These are phyloP conservation scores for Exaiptasia diaphana DNA, from an alignment of 64 coral and sea anemone species.

Conservation along the genomic window DNA sequence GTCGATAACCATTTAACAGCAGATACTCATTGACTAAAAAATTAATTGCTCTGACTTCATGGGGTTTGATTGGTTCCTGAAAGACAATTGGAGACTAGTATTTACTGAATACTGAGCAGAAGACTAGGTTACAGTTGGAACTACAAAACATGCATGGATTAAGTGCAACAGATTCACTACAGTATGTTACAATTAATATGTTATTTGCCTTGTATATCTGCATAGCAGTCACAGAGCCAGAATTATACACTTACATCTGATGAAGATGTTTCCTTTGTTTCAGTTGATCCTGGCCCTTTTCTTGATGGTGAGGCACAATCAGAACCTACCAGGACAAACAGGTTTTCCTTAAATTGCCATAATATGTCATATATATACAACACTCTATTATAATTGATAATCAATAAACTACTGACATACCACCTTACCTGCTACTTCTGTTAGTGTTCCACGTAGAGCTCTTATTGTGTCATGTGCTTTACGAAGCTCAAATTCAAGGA, in stretches of 20 bases:
- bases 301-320: slow-evolving; percentile 4
- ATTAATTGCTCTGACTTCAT: slow-evolving; percentile 90
- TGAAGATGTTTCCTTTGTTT: neutral
- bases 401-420: neutral
- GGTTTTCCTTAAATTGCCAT: neutral
- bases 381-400: neutral
- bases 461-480: slow-evolving; percentile 98
- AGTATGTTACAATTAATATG: too few relatives aligned
- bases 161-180: too few relatives aligned
- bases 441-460: slow-evolving; percentile 83
- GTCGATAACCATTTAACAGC: slow-evolving; percentile 76
- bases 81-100: neutral
- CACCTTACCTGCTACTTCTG: slow-evolving; percentile 81
- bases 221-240: too few relatives aligned
- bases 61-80: slow-evolving; percentile 84
- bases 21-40: slow-evolving; percentile 96
- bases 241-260: neutral
- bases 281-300: slow-evolving; percentile 10
- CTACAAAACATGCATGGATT: too few relatives aligned
- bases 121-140: too few relatives aligned
- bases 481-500: slow-evolving; percentile 94
- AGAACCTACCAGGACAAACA: neutral
- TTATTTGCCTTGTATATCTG: too few relatives aligned
- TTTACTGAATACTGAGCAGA: neutral
- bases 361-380: neutral